phyloP scores from a whole-genome alignment of 2,888 invertebrate species.

The Eupithecia dodoneata region DNA sequence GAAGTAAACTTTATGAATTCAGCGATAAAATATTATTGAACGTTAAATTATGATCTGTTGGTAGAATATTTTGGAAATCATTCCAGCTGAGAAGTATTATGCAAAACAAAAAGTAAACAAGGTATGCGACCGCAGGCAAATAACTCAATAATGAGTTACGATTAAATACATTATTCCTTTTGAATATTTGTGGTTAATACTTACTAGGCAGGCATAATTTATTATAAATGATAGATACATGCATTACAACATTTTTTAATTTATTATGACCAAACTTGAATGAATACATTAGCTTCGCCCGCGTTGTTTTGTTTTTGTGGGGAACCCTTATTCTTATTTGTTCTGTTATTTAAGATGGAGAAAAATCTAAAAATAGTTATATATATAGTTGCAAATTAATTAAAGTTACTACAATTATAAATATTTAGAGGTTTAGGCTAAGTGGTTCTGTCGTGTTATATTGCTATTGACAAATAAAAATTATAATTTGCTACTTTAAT shows the following conservation, averaged over 20 bases:
- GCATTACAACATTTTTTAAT: not conserved
- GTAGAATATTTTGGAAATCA: not conserved
- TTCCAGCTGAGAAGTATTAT: not conserved
- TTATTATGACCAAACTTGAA: not conserved
- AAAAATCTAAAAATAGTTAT: too few species aligned
- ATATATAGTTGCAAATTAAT: too few species aligned
- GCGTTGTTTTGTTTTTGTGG: too few species aligned
- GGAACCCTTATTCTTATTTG: too few species aligned
- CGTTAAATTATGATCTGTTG: not conserved
- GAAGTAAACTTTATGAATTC: slow-evolving; percentile 23
- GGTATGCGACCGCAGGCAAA: not conserved
- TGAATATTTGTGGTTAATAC: not conserved
- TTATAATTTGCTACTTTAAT: too few species aligned
- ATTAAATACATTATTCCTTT: not conserved
- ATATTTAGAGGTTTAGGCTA: too few species aligned
- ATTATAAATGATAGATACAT: too few species aligned
- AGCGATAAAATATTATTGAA: slow-evolving; percentile 21
- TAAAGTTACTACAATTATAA: too few species aligned
- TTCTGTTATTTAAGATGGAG: too few species aligned
- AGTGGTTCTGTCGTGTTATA: too few species aligned
- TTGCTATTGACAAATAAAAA: too few species aligned
- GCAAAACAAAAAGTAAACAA: slow-evolving; percentile 2
- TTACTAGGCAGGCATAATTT: not conserved
- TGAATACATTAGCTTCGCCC: not conserved
- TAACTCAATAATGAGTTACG: not conserved